Evolutionary conservation across 2,888 invertebrate species (phyloP).

Genomic region (Argyra leucocephala): DNA sequence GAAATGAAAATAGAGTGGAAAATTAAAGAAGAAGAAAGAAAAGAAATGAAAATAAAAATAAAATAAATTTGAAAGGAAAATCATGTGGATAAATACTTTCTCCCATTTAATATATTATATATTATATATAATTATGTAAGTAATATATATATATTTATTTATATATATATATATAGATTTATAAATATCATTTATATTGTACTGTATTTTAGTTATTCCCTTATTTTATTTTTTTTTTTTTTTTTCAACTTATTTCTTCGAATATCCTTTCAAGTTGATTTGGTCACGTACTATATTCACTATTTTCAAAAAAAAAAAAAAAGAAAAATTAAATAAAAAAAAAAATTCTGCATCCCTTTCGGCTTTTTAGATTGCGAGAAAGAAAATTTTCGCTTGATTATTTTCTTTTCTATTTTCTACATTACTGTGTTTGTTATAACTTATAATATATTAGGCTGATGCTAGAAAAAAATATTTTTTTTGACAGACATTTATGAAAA

Average conservation of each 20-base stretch:
- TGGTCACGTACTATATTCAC: constrained; percentile 11
- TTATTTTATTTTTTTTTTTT: neutral
- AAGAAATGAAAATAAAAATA: neutral
- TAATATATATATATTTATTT: no score
- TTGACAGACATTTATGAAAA: no score
- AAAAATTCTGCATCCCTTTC: constrained; percentile 1
- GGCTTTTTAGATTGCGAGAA: neutral
- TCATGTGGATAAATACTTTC: constrained; percentile 10
- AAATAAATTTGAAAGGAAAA: constrained; percentile 6
- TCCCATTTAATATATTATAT: neutral
- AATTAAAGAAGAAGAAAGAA: neutral
- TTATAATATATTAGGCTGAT: neutral
- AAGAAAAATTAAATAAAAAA: neutral
- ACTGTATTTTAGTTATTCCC: neutral
- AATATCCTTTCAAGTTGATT: constrained; percentile 11
- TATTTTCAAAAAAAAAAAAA: neutral
- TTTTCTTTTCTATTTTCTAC: neutral
- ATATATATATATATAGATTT: no score
- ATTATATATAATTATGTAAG: neutral
- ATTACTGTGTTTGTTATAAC: neutral
- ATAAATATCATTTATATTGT: neutral
- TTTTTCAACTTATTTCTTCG: neutral
- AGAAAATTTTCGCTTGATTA: neutral
- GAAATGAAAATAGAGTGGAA: neutral
- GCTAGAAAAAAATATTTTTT: no score